phyloP scores from a whole-genome alignment of 2,797 vertebrate genomes.

The Furcifer pardalis region DNA sequence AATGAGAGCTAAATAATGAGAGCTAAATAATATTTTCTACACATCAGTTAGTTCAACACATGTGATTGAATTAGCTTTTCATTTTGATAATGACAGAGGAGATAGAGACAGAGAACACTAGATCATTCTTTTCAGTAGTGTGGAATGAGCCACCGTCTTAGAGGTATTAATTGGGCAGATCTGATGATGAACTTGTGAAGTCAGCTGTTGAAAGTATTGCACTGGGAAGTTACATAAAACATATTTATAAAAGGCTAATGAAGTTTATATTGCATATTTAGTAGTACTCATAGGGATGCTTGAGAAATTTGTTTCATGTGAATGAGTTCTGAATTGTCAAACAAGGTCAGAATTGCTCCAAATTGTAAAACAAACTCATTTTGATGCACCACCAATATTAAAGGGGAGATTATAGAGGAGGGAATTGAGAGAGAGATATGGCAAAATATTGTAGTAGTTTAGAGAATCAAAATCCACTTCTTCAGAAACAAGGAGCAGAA shows the following conservation, averaged over 20 bases:
- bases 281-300: not conserved
- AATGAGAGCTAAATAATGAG: not conserved
- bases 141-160: not conserved
- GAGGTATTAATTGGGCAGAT: not conserved
- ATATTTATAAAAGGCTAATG: not conserved
- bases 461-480: too few relatives aligned
- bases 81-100: not conserved
- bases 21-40: not conserved
- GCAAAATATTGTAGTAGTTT: too few relatives aligned
- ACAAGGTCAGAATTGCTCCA: not conserved
- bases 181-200: slow-evolving; percentile 1
- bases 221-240: not conserved
- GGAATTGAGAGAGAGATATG: too few relatives aligned
- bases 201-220: slow-evolving; percentile 1
- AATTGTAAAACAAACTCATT: not conserved
- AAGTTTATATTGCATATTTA: not conserved
- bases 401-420: too few relatives aligned
- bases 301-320: not conserved
- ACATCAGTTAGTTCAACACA: not conserved
- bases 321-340: not conserved
- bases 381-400: too few relatives aligned
- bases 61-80: not conserved
- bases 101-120: not conserved
- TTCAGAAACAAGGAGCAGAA: too few relatives aligned
- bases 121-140: not conserved